Evolutionary conservation across 2,113 vertebrate genomes (phyloP).

Genomic region (Rhodinocichla rosea): DNA sequence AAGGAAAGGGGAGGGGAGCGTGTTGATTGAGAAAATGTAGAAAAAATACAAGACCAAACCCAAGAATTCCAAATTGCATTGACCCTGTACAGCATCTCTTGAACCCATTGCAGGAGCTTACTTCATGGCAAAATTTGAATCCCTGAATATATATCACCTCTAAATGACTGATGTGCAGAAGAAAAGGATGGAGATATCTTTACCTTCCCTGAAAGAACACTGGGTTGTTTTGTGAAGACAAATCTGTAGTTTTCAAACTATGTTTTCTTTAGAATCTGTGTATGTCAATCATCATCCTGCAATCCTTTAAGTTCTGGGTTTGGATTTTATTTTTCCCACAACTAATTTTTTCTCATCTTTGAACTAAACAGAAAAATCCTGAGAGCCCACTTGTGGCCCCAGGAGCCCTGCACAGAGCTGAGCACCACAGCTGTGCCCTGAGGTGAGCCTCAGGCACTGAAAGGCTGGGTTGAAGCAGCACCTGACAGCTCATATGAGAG

Average conservation of each 20-base stretch:
- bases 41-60: background rate
- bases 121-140: background rate
- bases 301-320: background rate
- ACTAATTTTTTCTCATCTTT: background rate
- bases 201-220: background rate
- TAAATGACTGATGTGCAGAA: background rate
- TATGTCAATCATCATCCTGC: background rate
- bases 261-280: background rate
- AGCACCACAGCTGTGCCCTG: background rate
- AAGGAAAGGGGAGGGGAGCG: rapidly evolving
- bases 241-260: background rate
- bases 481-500: background rate
- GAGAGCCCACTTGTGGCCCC: background rate
- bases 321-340: background rate
- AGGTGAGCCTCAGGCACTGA: background rate
- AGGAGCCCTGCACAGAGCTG: background rate
- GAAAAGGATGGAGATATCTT: background rate
- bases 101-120: background rate
- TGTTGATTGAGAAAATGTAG: background rate
- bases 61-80: background rate
- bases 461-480: background rate
- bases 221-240: background rate
- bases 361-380: background rate
- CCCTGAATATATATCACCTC: background rate
- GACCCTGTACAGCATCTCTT: background rate